Percentiles rank a stretch among this genome's conserved stretches.
These are phyloP conservation scores for Drosophila cardini DNA, from an alignment of 1,140 invertebrate species.

Conservation along the genomic window DNA sequence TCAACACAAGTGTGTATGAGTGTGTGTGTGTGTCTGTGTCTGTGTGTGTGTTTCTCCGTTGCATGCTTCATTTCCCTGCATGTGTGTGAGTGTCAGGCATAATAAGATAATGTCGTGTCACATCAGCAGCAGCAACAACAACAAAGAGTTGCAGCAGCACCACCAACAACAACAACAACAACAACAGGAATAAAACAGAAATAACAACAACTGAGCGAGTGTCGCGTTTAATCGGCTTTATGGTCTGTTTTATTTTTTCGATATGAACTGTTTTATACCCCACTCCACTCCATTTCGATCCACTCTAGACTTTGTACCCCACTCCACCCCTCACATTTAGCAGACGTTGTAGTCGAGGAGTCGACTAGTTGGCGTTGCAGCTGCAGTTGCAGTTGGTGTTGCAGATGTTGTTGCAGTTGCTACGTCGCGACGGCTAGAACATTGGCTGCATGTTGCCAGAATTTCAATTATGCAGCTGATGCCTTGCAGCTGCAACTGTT, in stretches of 20 bases:
- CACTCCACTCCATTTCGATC: neutral
- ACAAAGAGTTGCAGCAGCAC: conserved; percentile 31
- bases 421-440: conserved; percentile 41
- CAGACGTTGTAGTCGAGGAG: neutral
- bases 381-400: conserved; percentile 24
- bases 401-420: conserved; percentile 23
- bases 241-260: conserved; percentile 80
- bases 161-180: conserved; percentile 24
- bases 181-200: conserved; percentile 28
- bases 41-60: conserved; percentile 17
- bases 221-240: conserved; percentile 80
- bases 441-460: conserved; percentile 77
- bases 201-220: conserved; percentile 66
- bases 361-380: conserved; percentile 21
- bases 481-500: conserved; percentile 58
- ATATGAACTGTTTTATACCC: conserved; percentile 75
- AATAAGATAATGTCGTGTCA: conserved; percentile 82
- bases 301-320: no score
- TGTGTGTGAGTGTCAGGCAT: conserved; percentile 65
- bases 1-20: conserved; percentile 59
- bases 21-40: conserved; percentile 54
- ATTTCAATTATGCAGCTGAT: conserved; percentile 79
- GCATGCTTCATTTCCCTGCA: conserved; percentile 8
- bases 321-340: no score
- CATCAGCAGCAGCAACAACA: conserved; percentile 28